Evolutionary conservation across 2,113 vertebrate species (phyloP).

Genomic region (Passerina amoena): DNA sequence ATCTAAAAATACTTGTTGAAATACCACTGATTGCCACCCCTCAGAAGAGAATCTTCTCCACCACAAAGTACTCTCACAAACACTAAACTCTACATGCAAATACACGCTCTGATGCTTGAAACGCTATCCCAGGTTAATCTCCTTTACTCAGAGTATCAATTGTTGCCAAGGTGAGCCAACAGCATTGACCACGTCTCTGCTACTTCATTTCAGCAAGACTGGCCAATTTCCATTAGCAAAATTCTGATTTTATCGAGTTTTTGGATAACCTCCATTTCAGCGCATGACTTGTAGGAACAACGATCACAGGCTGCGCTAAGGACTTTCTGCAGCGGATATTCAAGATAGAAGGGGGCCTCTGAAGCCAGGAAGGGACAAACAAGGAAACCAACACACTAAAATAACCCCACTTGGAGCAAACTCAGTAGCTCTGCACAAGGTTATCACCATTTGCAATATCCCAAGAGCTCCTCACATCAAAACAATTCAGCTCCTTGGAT

Average conservation of each 20-base stretch:
- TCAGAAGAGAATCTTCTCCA: not conserved
- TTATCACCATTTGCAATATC: not conserved
- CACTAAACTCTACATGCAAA: not conserved
- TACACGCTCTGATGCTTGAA: rapidly evolving
- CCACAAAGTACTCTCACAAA: not conserved
- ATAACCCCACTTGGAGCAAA: not conserved
- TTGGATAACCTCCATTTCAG: conserved; percentile 10
- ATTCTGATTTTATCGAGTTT: not conserved
- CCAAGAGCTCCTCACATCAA: not conserved
- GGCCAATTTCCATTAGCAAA: conserved; percentile 6
- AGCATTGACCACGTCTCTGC: not conserved
- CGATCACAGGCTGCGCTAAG: not conserved
- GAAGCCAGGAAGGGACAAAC: not conserved
- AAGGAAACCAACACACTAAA: not conserved
- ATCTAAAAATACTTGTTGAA: conserved; percentile 36
- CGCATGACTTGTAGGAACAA: not conserved
- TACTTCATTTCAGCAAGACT: not conserved
- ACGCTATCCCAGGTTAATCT: not conserved
- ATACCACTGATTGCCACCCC: not conserved
- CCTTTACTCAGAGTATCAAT: not conserved
- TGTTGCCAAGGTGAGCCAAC: conserved; percentile 3
- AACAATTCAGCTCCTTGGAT: rapidly evolving
- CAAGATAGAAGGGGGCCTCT: not conserved
- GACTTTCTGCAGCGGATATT: not conserved
- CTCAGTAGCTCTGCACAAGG: not conserved